Evolutionary conservation across 2,888 invertebrate genomes (phyloP), one percentile per base, ranked within the genome.

Genomic region (Rhaphigaster nebulosa): DNA sequence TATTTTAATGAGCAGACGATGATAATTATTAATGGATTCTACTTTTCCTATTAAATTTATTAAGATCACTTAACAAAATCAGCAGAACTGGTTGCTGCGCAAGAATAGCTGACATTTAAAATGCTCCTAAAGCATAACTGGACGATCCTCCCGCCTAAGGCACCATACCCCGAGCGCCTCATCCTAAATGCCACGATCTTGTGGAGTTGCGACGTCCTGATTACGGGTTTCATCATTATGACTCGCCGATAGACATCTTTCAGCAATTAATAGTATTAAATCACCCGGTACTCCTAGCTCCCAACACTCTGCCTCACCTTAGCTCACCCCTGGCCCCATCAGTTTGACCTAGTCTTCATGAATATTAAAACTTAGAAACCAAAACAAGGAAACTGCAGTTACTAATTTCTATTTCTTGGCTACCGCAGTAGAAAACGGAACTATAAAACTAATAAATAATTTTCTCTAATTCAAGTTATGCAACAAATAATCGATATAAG

Each of bases 41-140:
- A 52, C 52, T 52, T 18, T 18, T 18, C 56, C 1, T 56, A 56
- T 56, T 10, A 56, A 56, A 18, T 18, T 29, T 29, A 65, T 65
- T 65, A 13, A 65, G 29, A 65, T 65, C n/a, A n/a, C n/a, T n/a
- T n/a, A n/a, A n/a, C n/a, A n/a, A n/a, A n/a, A n/a, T n/a, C n/a
- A n/a, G n/a, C n/a, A 70, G 70, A 70, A 70, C 70, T 20, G 70
- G 70, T 70, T 70, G 1, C 70, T 70, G 20, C 70, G 70, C 70
- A 70, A 70, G 70, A 70, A 84, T 45, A 45, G 45, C 84, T 84
- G 84, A 84, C 84, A 84, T 84, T 84, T 84, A 84, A 3, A 41
- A 10, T 6, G 38, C 38, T 80, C 26, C 80, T 29, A 29, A 70
- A 20, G 1, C 34, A 34, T 20, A 70, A 34, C 70, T 34, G 34